phyloP scores from a whole-genome alignment of 2,888 invertebrate species.

The Choristoneura rosaceana region DNA sequence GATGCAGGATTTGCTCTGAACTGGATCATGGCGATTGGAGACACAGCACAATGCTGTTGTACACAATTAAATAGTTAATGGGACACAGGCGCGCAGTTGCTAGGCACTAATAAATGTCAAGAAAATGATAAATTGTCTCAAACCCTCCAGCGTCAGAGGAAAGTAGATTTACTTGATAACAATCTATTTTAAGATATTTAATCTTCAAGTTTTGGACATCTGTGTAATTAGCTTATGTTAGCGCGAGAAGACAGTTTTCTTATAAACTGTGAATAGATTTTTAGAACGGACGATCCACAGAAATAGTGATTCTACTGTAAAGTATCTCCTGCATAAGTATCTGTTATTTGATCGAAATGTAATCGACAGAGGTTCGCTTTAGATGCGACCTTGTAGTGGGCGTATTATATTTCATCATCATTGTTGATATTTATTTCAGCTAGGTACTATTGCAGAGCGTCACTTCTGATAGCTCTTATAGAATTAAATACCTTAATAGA shows the following conservation, averaged over 20 bases:
- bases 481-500: too few species aligned
- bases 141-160: background rate
- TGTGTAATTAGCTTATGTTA: background rate
- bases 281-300: background rate
- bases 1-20: background rate
- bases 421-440: too few species aligned
- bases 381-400: too few species aligned
- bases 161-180: conserved; percentile 1
- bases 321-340: too few species aligned
- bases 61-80: background rate
- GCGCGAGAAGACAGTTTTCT: background rate
- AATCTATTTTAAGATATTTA: background rate
- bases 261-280: background rate
- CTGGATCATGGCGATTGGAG: too few species aligned
- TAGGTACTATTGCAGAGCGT: too few species aligned
- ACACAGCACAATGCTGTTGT: too few species aligned
- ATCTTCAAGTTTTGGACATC: background rate
- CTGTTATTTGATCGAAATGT: too few species aligned
- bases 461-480: too few species aligned
- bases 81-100: background rate
- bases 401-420: too few species aligned
- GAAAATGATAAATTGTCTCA: background rate
- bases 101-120: background rate
- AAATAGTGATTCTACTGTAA: too few species aligned
- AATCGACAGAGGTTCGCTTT: too few species aligned